Base-by-base conservation (phyloP, 1,140 invertebrate species). In the Drosophila elegans region DNA sequence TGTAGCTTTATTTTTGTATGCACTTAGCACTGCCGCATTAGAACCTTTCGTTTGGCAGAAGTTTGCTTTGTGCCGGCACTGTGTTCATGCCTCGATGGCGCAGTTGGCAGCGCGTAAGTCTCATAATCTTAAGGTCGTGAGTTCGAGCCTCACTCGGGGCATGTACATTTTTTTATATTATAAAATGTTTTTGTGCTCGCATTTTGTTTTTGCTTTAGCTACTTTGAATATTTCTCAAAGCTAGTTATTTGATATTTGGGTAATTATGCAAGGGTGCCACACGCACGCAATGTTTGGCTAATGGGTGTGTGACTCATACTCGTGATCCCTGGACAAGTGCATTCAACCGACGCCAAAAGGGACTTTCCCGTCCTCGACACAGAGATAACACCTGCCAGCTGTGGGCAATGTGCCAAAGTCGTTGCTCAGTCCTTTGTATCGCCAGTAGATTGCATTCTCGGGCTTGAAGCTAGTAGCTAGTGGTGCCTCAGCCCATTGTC, bases 51-150 rank as follows among this genome's bases (percentile, higher is more conserved):
- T 21, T 36, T 4, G 6, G 21, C 16, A 38, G n/a, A 62, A 56
- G 12, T 39, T 41, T 21, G 44, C 38, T 52, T 39, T 41, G 13
- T 48, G 64, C 66, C 51, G 36, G 34, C 64, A 29, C 4, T 9
- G n/a, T 34, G 51, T 21, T 41, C 32, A 77, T 51, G 96, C 96
- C 95, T 97, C 96, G 96, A 95, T 97, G 95, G 96, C 96, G 96
- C 96, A 97, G 96, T 96, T 95, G 96, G 96, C 95, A 97, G 96
- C 96, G 96, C 96, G 96, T 97, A 96, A 97, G 96, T 97, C 96
- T 97, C 96, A 97, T 97, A 97, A 97, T 97, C 96, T 97, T 96
- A 97, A 97, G 96, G 96, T 97, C 97, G 96, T 97, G 96, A 97
- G 96, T 97, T 97, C 96, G 96, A 97, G 96, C 96, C 97, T 97